Evolutionary conservation across 2,113 vertebrate species (phyloP), one percentile per base, ranked within the genome.

Genomic region (Crotalus tigris): DNA sequence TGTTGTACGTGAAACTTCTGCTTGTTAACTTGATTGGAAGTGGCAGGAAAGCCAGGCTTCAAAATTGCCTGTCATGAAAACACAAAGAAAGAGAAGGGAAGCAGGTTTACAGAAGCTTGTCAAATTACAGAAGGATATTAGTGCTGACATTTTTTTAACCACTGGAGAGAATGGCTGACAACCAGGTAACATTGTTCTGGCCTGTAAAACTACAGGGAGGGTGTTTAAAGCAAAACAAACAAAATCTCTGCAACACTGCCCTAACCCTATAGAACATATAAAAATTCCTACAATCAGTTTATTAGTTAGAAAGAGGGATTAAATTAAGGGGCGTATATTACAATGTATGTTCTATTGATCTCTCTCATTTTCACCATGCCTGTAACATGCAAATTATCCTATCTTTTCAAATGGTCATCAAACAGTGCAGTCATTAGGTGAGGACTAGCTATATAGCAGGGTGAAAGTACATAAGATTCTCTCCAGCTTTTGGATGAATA

Each of bases 101-200:
- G 26, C 53, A 46, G 89, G 75, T 88, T 85, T 92, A 88, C 39
- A 24, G 90, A 87, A 90, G 39, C 23, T 1, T 91, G 51, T 90
- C 92, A 93, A 94, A 94, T 17, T 26, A 90, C 90, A 90, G 3
- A 90, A 29, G 5, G 24, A 94, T 93, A 94, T 95, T 51, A 93
- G 92, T 92, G n/a, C 49, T 93, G 94, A 93, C 92, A 75, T 93
- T 91, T 94, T 94, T 94, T 96, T 94, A 90, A 94, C 93, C 85
- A 85, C 53, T 5, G 92, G 90, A 90, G 91, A 94, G 85, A 93
- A 90, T 33, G 49, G 55, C 64, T 94, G 95, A 93, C 90, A 90
- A 54, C 87, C 61, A 93, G 75, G 75, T 92, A 85, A 61, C 44
- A 51, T 88, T n/a, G 69, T 92, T 93, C 92, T 92, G 87, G 85